Evolutionary conservation across 2,113 vertebrate species (phyloP), one percentile per base, ranked within the genome.

Genomic region (Lipophrys pholis): DNA sequence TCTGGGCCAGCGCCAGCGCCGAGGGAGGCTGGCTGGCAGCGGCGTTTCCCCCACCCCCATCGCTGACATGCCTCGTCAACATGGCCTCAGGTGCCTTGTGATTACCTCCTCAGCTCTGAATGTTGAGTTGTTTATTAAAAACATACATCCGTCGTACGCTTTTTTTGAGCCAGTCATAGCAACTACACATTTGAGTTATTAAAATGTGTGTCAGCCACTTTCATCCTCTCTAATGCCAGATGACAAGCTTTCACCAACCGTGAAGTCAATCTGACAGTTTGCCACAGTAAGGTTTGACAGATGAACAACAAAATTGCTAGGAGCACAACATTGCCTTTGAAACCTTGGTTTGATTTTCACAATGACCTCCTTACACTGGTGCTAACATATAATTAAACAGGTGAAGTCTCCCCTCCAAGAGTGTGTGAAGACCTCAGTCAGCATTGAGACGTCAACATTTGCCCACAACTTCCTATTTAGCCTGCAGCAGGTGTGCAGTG

Each of bases 381-480:
- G 57, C 65, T 56, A 72, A 54, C 67, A 52, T 17, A 51, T 77
- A 50, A 56, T 59, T 63, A 53, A 73, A 80, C 73, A 69, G 69
- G 39, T 82, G 55, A 77, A 59, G 14, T 7, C 66, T 40, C 3
- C 48, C 38, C 40, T 52, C 43, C 16, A 0, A 12, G 57, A 39
- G 8, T 21, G 21, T 57, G 58, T 78, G 21, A 79, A 66, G 76
- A 68, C 66, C 61, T 86, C 87, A 49, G n/a, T 90, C 87, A 81
- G 38, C 85, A 71, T 88, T 79, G 78, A 79, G 63, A 82, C 54
- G 52, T 82, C 83, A 79, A 36, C 61, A 15, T 1, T 40, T 39
- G 65, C 51, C 54, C n/a, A 21, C 36, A 15, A 1, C 57, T 38
- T 56, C 39, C 41, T 30, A 78, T 49, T 72, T 58, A 46, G 57